Base-by-base conservation (phyloP, 2,797 vertebrate species). In the Liasis olivaceus region DNA sequence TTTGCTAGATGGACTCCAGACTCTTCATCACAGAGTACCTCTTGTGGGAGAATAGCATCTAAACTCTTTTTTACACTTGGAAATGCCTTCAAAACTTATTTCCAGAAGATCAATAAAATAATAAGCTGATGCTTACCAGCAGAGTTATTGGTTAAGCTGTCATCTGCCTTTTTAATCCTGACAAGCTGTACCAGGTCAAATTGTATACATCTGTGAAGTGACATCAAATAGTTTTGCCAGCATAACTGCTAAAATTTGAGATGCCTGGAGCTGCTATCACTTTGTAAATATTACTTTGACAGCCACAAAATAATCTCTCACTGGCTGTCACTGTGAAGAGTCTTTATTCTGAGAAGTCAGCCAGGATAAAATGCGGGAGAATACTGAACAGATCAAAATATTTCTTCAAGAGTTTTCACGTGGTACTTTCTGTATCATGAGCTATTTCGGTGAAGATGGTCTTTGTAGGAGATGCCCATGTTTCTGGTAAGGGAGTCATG, bases 301-400 rank as follows among this genome's bases (percentile, higher is more conserved):
- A 96, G 92, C 93, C 15, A 93, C 92, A 91, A 93, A 96, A 94
- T 91, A 92, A 87, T 95, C 66, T n/a, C 81, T 63, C 42, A 63
- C 91, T 72, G 6, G 91, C 93, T 93, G 93, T 94, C 94, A 95
- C 2, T 94, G 95, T 90, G 90, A n/a, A 94, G 86, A 86, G 77
- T 94, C 92, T 89, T 0, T 95, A 91, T 94, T 93, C 13, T 84
- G 88, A 62, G 95, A 95, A 95, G 95, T 91, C 91, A 90, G 9
- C 86, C 89, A 89, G 88, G 95, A 93, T 85, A 94, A 95, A 96
- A 93, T 87, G 58, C 93, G 94, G 93, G 89, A 93, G 92, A 92
- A 47, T 89, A 91, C 89, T 91, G 91, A 92, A 84, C 63, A 95
- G 91, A 96, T 92, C 91, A 95, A 95, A 96, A 95, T 93, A 96